Base-by-base conservation (phyloP, 2,113 vertebrate species). In the Scomber scombrus region DNA sequence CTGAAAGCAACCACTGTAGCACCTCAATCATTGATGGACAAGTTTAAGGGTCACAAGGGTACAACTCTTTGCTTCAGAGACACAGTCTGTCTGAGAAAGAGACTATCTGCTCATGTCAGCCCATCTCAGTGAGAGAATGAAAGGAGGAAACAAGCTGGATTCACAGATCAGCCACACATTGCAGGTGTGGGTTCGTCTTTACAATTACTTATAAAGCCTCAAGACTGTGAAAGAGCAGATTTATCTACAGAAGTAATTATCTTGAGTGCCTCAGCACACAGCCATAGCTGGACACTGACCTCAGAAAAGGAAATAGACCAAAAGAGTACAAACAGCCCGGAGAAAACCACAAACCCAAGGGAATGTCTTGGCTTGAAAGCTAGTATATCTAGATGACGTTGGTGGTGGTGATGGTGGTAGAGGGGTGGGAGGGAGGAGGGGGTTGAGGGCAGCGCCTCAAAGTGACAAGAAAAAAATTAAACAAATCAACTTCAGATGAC, bases 161-260 rank as follows among this genome's bases (percentile, higher is more conserved):
- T 82, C 43, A 14, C 71, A 73, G 71, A 89, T 73, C 70, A 69
- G 88, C 74, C 60, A 79, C 69, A 76, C 50, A 62, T 69, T 69
- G 52, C 4, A 58, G 46, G 23, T 51, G 69, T 64, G 63, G 73
- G 64, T 74, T 70, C 23, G 66, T 77, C 75, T 66, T 70, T 55
- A 31, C 69, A 80, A 55, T 78, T 55, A 69, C 76, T 75, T 68
- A 60, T 66, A 66, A 85, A 81, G 86, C 67, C 78, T 51, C 54
- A 56, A 60, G 74, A 63, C 52, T 78, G 76, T 50, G 67, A 78
- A 79, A 86, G 81, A 80, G 75, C 49, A 62, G 62, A 84, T 91
- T 89, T 87, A 90, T 91, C 90, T 82, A 73, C 65, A 84, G 54
- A 83, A 80, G 85, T 79, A 85, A 88, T 89, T 82, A 85, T 58